Base-by-base conservation (phyloP, 2,113 vertebrate genomes). In the Neogobius melanostomus region DNA sequence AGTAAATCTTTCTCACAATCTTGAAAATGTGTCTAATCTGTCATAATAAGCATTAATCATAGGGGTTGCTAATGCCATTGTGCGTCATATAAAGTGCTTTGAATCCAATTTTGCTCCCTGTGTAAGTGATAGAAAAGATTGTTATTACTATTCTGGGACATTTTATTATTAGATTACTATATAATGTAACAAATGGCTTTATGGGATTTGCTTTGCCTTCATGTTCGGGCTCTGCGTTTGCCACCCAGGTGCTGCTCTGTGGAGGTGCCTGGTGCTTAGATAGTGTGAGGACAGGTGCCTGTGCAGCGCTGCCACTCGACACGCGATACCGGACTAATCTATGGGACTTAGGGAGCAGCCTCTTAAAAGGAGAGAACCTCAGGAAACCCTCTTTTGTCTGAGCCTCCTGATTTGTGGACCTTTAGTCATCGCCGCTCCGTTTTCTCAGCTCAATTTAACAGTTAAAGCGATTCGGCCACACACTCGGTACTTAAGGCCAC, bases 241-340 rank as follows among this genome's bases (percentile, higher is more conserved):
- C 57, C 59, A 61, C 75, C 78, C 77, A 75, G 48, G 84, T 71
- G 66, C 75, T 70, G 62, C 75, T 76, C 48, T 69, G 75, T 5
- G 47, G 60, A 54, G 45, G 72, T 70, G 64, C 72, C 82, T 16
- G 60, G 74, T 70, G 67, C 75, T 81, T n/a, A 60, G 70, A 48
- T 28, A 75, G 81, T 71, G 79, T 71, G 28, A 76, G 72, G 82
- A 76, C 87, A 89, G 87, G 90, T 90, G 88, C 80, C 82, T 87
- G 76, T 79, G 65, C 73, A 69, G 61, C 46, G 12, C 7, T 53
- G 80, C 80, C 80, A 82, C 75, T 82, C 76, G 92, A 92, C 83
- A 91, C 84, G 68, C 63, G 90, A 93, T 87, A 90, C 87, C 80
- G 56, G 77, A 80, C 87, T 91, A 88, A 92, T 92, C 88, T 87